A percentile compares a stretch with the other conserved stretches of the same genome.
These are phyloP conservation scores for Nomada fucata DNA, from an alignment of 2,888 invertebrate species.

Conservation along the genomic window DNA sequence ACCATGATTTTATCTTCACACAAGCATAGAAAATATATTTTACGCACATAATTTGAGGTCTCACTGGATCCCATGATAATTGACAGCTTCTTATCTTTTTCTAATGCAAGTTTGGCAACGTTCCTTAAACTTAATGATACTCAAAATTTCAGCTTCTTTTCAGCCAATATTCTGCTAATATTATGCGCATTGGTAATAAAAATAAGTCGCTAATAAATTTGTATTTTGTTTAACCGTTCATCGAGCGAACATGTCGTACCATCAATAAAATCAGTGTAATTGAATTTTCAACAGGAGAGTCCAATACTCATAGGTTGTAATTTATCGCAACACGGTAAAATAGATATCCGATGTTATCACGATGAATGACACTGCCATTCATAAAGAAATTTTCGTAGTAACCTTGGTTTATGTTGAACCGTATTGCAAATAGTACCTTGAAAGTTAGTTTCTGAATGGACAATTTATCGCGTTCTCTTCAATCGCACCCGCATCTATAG, in stretches of 20 bases:
- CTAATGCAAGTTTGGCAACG: too few species aligned
- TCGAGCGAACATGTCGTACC: too few species aligned
- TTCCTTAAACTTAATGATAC: too few species aligned
- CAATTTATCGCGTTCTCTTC: slow-evolving; percentile 18
- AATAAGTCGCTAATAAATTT: too few species aligned
- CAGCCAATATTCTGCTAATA: too few species aligned
- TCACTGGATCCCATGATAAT: too few species aligned
- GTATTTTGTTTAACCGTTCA: not conserved
- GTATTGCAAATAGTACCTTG: slow-evolving; percentile 15
- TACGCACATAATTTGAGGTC: too few species aligned
- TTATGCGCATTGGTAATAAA: too few species aligned
- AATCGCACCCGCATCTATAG: not conserved
- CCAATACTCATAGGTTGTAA: slow-evolving; percentile 10
- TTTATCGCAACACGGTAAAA: slow-evolving; percentile 7
- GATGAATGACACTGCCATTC: slow-evolving; percentile 6
- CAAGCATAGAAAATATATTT: too few species aligned
- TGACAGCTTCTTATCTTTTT: too few species aligned
- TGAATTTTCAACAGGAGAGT: slow-evolving; percentile 9
- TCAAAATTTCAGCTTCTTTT: too few species aligned
- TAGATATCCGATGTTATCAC: slow-evolving; percentile 11
- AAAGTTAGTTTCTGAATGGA: slow-evolving; percentile 31
- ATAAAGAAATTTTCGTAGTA: slow-evolving; percentile 4
- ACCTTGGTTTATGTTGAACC: slow-evolving; percentile 12
- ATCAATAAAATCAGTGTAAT: slow-evolving; percentile 10
- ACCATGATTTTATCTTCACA: too few species aligned